Percentiles rank a stretch among this genome's conserved stretches.
Evolutionary conservation across 2,797 vertebrate species (phyloP).

Genomic region (Mionectes olivaceus): DNA sequence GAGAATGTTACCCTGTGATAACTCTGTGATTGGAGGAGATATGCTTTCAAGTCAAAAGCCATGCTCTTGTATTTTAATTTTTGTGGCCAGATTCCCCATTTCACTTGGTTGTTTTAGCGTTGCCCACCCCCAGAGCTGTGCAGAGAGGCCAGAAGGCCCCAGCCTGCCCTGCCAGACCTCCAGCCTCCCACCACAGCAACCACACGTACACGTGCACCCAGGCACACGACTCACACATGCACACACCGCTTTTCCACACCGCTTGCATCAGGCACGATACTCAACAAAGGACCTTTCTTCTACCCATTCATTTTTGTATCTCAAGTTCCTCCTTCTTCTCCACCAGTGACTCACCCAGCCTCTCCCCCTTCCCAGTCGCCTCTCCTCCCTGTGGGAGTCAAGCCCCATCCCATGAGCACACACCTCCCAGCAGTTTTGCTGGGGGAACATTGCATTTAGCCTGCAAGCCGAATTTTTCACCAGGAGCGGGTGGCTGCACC

Average conservation of each 20-base stretch:
- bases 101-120: neutral
- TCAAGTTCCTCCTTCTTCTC: constrained; percentile 26
- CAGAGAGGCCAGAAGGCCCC: constrained; percentile 59
- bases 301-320: neutral
- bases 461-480: neutral
- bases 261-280: neutral
- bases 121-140: constrained; percentile 42
- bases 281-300: constrained; percentile 50
- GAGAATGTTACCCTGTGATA: constrained; percentile 66
- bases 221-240: neutral
- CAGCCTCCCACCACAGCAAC: neutral
- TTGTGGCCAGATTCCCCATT: constrained; percentile 48
- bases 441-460: neutral
- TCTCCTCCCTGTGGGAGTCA: neutral
- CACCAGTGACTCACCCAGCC: constrained; percentile 21
- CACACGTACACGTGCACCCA: neutral
- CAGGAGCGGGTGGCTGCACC: neutral
- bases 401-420: neutral
- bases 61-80: constrained; percentile 59
- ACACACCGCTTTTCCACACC: neutral
- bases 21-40: constrained; percentile 68
- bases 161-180: constrained; percentile 34
- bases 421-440: neutral
- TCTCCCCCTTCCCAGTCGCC: neutral
- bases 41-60: constrained; percentile 64